These are phyloP conservation scores for Trachemys scripta DNA, from an alignment of 2,113 vertebrate species.

Conservation along the genomic window DNA sequence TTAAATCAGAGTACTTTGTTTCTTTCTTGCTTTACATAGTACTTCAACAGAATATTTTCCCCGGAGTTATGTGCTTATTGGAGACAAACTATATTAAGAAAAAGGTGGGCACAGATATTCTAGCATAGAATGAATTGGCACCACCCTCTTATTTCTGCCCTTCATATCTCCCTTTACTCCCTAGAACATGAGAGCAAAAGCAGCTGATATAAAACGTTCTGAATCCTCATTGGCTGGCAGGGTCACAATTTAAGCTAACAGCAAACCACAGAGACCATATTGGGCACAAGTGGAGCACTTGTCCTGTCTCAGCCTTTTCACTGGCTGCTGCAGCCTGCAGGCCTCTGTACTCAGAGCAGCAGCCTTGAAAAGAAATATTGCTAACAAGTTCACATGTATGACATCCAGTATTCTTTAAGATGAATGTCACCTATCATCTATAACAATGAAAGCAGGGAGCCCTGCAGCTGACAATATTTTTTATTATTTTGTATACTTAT, in stretches of 20 bases:
- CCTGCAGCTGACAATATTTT: not conserved
- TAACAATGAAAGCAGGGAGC: not conserved
- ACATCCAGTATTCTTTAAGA: not conserved
- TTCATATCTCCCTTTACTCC: not conserved
- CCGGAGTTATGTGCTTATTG: not conserved
- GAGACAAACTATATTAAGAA: not conserved
- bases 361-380: not conserved
- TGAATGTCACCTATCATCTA: not conserved
- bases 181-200: not conserved
- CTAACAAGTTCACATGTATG: not conserved
- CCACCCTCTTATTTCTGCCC: not conserved
- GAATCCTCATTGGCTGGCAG: conserved; percentile 5
- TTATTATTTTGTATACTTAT: not conserved
- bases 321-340: not conserved
- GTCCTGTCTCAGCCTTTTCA: not conserved
- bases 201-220: not conserved
- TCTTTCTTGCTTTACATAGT: not conserved
- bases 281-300: not conserved
- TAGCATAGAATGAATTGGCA: not conserved
- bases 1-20: not conserved
- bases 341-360: not conserved
- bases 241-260: not conserved
- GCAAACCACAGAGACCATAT: not conserved
- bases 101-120: not conserved
- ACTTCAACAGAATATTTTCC: not conserved